These are phyloP conservation scores for Pygocentrus nattereri DNA, from an alignment of 2,797 vertebrate species.

Conservation along the genomic window DNA sequence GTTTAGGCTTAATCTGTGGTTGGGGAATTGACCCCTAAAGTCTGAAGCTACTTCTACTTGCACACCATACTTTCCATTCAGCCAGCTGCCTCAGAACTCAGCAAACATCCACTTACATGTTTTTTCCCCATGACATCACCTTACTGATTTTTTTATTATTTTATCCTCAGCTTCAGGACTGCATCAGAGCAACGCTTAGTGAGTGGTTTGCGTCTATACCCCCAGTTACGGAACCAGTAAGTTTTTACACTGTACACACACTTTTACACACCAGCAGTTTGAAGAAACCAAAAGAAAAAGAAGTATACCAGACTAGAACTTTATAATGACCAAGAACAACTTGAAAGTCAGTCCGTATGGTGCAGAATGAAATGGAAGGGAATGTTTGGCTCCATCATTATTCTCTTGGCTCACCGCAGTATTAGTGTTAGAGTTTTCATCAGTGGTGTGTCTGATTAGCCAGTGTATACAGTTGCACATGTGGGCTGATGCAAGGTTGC, in stretches of 20 bases:
- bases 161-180: slow-evolving; percentile 89
- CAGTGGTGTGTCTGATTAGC: not conserved
- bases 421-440: not conserved
- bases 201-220: slow-evolving; percentile 88
- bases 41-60: too few relatives aligned
- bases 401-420: not conserved
- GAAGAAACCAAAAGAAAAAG: not conserved
- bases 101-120: too few relatives aligned
- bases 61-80: too few relatives aligned
- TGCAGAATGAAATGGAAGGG: not conserved
- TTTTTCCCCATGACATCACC: not conserved
- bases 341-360: not conserved
- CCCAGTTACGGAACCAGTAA: slow-evolving; percentile 77
- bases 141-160: not conserved
- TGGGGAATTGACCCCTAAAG: too few relatives aligned
- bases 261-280: not conserved
- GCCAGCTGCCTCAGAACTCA: too few relatives aligned
- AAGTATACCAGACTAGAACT: not conserved
- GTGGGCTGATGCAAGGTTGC: not conserved
- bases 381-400: not conserved
- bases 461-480: not conserved
- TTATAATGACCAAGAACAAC: not conserved
- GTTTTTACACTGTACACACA: slow-evolving; percentile 33
- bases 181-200: slow-evolving; percentile 90
- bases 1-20: too few relatives aligned